Evolutionary conservation across 2,113 vertebrate species (phyloP).

Genomic region (Oreamnos americanus): DNA sequence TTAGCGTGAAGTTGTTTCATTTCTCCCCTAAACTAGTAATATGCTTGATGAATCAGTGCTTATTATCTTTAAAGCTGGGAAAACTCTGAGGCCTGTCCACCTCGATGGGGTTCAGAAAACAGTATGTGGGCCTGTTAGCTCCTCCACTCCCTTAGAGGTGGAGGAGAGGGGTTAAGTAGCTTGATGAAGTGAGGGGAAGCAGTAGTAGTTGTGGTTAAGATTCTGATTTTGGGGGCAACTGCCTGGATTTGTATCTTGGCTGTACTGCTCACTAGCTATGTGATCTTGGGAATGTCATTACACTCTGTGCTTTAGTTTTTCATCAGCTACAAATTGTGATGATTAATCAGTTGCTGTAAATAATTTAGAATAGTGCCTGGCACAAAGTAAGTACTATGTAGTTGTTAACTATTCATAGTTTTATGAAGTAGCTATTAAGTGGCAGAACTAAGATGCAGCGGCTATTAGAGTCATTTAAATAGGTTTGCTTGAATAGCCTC

Average conservation of each 20-base stretch:
- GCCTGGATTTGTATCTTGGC: background rate
- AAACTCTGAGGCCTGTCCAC: background rate
- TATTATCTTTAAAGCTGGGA: background rate
- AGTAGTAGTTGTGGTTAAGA: background rate
- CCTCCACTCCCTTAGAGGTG: background rate
- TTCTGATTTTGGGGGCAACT: background rate
- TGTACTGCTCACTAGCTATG: background rate
- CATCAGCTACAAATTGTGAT: background rate
- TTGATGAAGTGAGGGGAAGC: background rate
- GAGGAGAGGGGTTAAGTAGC: background rate
- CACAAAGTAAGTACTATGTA: background rate
- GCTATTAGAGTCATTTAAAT: background rate
- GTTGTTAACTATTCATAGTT: background rate
- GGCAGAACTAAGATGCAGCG: background rate
- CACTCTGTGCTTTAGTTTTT: background rate
- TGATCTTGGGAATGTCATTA: background rate
- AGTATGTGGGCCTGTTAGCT: background rate
- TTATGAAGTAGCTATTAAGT: background rate
- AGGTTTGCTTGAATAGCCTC: background rate
- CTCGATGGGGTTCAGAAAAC: background rate
- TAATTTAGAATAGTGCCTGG: background rate
- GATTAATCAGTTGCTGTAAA: background rate
- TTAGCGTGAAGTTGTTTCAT: background rate
- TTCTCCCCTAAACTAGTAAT: background rate
- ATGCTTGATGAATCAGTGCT: background rate